A percentile compares a stretch with the other conserved stretches of the same genome.
These are phyloP conservation scores for Sinodicranocentrus sp. DNA, from an alignment of 2,888 invertebrate genomes.

Conservation along the genomic window DNA sequence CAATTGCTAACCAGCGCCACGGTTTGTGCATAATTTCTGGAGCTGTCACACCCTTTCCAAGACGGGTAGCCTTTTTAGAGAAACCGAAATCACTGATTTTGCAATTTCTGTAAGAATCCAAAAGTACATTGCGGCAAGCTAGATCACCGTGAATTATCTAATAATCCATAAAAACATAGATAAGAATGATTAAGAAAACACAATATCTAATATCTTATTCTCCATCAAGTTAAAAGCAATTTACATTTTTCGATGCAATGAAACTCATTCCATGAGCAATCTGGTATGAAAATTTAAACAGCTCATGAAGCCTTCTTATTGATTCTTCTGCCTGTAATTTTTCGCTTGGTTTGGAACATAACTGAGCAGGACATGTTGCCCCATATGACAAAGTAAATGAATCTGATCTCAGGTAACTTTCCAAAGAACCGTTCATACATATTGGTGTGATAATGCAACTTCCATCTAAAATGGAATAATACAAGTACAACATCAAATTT, in stretches of 20 bases:
- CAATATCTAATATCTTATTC: too few species aligned
- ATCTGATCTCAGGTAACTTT: neutral
- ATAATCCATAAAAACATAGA: too few species aligned
- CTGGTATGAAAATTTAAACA: neutral
- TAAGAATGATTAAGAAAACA: too few species aligned
- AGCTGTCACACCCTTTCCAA: neutral
- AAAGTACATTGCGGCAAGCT: slow-evolving; percentile 15
- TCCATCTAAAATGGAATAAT: neutral
- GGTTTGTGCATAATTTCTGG: neutral
- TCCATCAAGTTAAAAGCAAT: too few species aligned
- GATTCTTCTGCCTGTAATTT: too few species aligned
- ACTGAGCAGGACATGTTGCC: too few species aligned
- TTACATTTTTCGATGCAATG: neutral
- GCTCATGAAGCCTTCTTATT: neutral
- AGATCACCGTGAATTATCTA: slow-evolving; percentile 27
- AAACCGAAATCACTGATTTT: slow-evolving; percentile 38
- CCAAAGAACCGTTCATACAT: neutral
- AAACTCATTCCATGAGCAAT: slow-evolving; percentile 16
- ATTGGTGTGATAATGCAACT: neutral
- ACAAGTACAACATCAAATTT: neutral
- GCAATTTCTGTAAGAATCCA: neutral
- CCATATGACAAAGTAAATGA: too few species aligned
- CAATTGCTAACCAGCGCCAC: slow-evolving; percentile 13
- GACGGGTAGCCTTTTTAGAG: neutral
- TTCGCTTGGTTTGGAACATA: too few species aligned